Percentiles rank a stretch among this genome's conserved stretches.
phyloP scores from a whole-genome alignment of 2,113 vertebrate genomes.

The Clarias magur region DNA sequence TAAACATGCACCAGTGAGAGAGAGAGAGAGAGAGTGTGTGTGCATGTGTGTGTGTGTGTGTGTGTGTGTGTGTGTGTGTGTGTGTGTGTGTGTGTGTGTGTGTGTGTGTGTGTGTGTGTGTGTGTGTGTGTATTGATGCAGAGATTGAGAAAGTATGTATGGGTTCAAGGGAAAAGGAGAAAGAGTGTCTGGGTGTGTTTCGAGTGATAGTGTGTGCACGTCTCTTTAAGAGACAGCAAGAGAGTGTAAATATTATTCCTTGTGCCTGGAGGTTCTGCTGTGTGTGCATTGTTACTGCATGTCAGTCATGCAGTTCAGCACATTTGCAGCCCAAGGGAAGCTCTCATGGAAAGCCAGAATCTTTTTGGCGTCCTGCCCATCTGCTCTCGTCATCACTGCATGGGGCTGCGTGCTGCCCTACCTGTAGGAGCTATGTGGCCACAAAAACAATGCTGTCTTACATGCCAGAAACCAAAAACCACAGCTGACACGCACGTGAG shows the following conservation, averaged over 20 bases:
- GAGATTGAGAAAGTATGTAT: conserved; percentile 21
- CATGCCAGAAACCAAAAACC: conserved; percentile 43
- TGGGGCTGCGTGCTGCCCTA: conserved; percentile 56
- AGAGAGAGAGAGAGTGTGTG: background rate
- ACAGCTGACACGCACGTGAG: conserved; percentile 29
- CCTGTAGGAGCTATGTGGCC: conserved; percentile 52
- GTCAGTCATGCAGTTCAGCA: conserved; percentile 62
- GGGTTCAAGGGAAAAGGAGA: conserved; percentile 16
- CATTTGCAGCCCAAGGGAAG: conserved; percentile 47
- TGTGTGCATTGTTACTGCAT: conserved; percentile 61
- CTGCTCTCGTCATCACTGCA: conserved; percentile 54
- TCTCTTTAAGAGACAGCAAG: conserved; percentile 11
- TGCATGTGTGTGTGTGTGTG: conserved; percentile 1
- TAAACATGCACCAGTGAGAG: conserved; percentile 16
- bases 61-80: conserved; percentile 14
- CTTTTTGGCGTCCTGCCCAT: conserved; percentile 63
- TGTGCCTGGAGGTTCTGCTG: conserved; percentile 51
- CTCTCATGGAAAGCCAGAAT: conserved; percentile 64
- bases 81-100: conserved; percentile 11
- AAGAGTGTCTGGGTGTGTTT: background rate
- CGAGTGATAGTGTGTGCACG: background rate
- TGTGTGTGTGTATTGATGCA: conserved; percentile 22
- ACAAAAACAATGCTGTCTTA: conserved; percentile 46
- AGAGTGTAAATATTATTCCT: conserved; percentile 55
- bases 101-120: conserved; percentile 3